These are phyloP conservation scores for Fukomys damarensis DNA, from an alignment of 2,113 vertebrate species.

Conservation along the genomic window DNA sequence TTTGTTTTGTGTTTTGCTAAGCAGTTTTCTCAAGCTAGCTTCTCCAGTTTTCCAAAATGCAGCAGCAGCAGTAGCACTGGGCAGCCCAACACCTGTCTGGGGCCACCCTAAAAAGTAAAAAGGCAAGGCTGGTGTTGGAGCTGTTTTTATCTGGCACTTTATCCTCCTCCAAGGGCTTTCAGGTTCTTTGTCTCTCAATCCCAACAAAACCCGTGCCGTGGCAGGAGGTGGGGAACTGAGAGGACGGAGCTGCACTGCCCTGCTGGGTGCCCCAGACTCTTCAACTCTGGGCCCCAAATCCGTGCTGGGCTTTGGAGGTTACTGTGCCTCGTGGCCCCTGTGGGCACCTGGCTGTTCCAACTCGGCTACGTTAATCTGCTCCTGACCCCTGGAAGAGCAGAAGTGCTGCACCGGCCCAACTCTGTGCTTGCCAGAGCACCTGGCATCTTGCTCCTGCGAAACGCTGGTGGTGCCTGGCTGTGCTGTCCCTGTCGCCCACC, in stretches of 20 bases:
- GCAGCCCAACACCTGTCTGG: background rate
- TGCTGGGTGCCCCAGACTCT: too few species aligned
- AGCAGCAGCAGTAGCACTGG: background rate
- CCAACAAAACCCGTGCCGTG: background rate
- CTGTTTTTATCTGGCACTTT: conserved; percentile 51
- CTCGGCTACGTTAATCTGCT: background rate
- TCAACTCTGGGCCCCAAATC: background rate
- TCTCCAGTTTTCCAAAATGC: background rate
- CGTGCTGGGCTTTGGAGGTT: background rate
- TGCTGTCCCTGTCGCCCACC: accelerated
- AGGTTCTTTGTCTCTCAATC: conserved; percentile 33
- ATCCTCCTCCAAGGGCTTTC: background rate
- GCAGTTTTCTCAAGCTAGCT: background rate
- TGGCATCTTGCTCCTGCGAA: background rate
- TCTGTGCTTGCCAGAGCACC: background rate
- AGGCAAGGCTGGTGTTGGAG: background rate
- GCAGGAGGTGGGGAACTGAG: background rate
- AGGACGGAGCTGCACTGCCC: background rate
- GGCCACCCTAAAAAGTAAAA: background rate
- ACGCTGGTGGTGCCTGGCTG: background rate
- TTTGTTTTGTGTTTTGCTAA: background rate
- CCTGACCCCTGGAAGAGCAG: background rate
- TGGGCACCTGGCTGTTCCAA: background rate
- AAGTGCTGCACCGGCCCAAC: too few species aligned
- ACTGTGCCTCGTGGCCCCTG: background rate